Conservation (phyloP, 2,113 vertebrate species). For the Ammodytes marinus region DNA sequence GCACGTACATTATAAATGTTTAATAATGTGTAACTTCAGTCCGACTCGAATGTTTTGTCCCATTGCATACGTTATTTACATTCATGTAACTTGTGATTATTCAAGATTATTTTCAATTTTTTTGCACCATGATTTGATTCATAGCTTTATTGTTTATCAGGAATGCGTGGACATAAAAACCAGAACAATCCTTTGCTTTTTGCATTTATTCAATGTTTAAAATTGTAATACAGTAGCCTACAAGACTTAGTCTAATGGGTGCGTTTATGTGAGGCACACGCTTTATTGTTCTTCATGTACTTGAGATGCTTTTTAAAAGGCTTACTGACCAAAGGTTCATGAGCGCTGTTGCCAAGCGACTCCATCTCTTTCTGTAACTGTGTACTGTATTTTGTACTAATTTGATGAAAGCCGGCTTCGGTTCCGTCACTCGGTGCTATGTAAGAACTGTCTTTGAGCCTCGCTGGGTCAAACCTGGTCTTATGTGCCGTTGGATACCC, state of each 20-base stretch:
- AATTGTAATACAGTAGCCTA: slow-evolving; percentile 55
- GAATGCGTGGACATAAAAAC: slow-evolving; percentile 66
- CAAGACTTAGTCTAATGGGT: slow-evolving; percentile 53
- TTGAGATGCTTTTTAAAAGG: slow-evolving; percentile 76
- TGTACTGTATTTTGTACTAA: slow-evolving; percentile 83
- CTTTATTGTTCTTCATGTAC: slow-evolving; percentile 74
- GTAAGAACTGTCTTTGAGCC: slow-evolving; percentile 80
- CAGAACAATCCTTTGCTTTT: slow-evolving; percentile 57
- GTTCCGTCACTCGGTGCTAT: slow-evolving; percentile 76
- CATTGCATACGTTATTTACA: slow-evolving; percentile 65
- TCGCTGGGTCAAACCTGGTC: slow-evolving; percentile 72
- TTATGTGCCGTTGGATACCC: slow-evolving; percentile 76
- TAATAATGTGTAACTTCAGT: slow-evolving; percentile 40
- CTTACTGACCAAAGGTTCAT: slow-evolving; percentile 78
- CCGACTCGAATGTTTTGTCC: slow-evolving; percentile 56
- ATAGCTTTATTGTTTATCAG: slow-evolving; percentile 73
- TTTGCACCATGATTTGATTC: slow-evolving; percentile 70
- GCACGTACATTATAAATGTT: slow-evolving; percentile 51
- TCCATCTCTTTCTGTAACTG: slow-evolving; percentile 68
- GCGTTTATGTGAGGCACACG: slow-evolving; percentile 58
- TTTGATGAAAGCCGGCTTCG: slow-evolving; percentile 67
- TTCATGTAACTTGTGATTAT: slow-evolving; percentile 65
- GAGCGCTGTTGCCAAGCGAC: slow-evolving; percentile 68
- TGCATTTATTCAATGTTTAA: slow-evolving; percentile 75
- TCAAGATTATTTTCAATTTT: slow-evolving; percentile 56